A percentile compares a stretch with the other conserved stretches of the same genome.
phyloP scores from a whole-genome alignment of 2,113 vertebrate species.

The Callospermophilus lateralis region DNA sequence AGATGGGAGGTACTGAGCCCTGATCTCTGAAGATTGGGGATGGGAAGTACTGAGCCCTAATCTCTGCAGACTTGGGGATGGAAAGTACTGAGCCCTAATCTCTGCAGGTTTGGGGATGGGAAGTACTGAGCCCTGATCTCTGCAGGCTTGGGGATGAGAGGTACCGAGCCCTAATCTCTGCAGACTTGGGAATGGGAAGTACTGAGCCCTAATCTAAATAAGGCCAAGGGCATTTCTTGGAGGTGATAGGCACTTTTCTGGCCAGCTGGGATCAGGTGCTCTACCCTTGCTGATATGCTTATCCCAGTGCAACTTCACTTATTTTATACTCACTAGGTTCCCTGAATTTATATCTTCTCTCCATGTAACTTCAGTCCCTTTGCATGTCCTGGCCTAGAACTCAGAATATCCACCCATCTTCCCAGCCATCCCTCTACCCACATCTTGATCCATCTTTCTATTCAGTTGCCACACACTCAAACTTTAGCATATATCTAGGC shows the following conservation, averaged over 20 bases:
- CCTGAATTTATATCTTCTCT: background rate
- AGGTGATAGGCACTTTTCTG: background rate
- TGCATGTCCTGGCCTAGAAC: background rate
- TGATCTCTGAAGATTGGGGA: background rate
- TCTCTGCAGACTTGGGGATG: too few species aligned
- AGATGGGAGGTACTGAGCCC: background rate
- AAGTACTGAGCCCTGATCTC: too few species aligned
- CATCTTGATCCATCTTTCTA: background rate
- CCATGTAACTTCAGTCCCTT: background rate
- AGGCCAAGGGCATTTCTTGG: background rate
- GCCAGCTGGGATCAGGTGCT: background rate
- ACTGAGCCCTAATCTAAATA: background rate
- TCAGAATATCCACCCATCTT: background rate
- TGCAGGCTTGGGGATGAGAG: too few species aligned
- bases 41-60: too few species aligned
- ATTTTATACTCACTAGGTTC: background rate
- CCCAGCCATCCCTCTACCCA: background rate
- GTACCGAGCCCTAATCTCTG: too few species aligned
- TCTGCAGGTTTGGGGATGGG: too few species aligned
- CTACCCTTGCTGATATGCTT: background rate
- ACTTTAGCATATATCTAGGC: background rate
- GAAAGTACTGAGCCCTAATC: too few species aligned
- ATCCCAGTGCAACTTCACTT: background rate
- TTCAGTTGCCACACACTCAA: background rate
- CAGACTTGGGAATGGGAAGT: too few species aligned